Evolutionary conservation across 2,797 vertebrate species (phyloP).

Genomic region (Apodemus agrarius): DNA sequence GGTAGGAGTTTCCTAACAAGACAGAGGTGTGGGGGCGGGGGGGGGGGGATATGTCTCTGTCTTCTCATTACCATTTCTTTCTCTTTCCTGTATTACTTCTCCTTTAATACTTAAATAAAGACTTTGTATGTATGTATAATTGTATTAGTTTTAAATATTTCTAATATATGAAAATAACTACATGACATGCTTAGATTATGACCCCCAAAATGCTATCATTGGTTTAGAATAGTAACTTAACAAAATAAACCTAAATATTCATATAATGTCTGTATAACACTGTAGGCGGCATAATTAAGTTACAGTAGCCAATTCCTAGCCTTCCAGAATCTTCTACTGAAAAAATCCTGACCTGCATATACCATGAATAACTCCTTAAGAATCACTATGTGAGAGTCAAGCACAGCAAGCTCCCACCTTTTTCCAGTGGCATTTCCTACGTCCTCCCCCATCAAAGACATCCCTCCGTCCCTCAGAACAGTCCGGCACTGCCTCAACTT

Average conservation of each 20-base stretch:
- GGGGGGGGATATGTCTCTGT: not conserved
- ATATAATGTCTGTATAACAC: not conserved
- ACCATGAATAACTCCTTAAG: conserved; percentile 24
- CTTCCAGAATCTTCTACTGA: conserved; percentile 48
- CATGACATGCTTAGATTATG: conserved; percentile 15
- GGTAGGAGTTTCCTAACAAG: not conserved
- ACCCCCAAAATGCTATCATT: conserved; percentile 4
- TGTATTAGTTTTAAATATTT: conserved; percentile 50
- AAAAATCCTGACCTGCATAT: not conserved
- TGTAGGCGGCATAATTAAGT: not conserved
- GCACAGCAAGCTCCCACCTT: not conserved
- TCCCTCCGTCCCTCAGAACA: conserved; percentile 21
- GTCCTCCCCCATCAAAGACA: not conserved
- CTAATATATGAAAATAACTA: conserved; percentile 60
- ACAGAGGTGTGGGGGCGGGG: not conserved
- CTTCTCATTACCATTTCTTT: conserved; percentile 40
- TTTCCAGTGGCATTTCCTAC: not conserved
- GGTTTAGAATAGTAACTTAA: conserved; percentile 1
- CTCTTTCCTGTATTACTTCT: conserved; percentile 22
- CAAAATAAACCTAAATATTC: conserved; percentile 25
- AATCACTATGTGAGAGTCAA: not conserved
- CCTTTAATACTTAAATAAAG: conserved; percentile 62
- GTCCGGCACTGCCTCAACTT: not conserved
- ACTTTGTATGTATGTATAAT: not conserved
- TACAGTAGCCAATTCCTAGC: not conserved